Evolutionary conservation across 2,888 invertebrate species (phyloP).

Genomic region (Oscheius sp.): DNA sequence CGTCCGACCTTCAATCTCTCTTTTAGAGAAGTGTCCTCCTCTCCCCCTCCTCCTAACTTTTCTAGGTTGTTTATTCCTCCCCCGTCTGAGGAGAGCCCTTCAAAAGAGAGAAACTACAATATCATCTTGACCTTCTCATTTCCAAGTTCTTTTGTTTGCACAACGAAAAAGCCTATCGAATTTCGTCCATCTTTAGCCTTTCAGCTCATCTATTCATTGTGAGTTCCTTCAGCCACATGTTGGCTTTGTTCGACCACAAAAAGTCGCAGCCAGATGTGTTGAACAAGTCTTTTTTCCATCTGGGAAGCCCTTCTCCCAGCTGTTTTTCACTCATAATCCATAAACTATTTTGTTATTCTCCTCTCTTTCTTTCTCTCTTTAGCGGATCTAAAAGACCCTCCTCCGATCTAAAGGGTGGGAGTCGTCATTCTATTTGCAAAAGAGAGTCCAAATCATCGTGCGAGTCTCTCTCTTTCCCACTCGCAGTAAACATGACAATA

Average conservation of each 20-base stretch:
- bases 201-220: no score
- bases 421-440: neutral
- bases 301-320: no score
- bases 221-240: neutral
- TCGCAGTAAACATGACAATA: neutral
- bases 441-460: neutral
- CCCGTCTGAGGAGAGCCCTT: no score
- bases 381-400: neutral
- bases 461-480: neutral
- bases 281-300: neutral
- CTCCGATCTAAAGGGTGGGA: neutral
- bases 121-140: no score
- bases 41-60: neutral
- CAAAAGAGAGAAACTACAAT: no score
- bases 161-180: no score
- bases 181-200: no score
- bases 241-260: neutral
- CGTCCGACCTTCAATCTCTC: constrained; percentile 29
- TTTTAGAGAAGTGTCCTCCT: constrained; percentile 25
- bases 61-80: no score
- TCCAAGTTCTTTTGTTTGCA: no score
- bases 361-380: constrained; percentile 7
- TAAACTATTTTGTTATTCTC: no score
- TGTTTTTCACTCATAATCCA: no score
- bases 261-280: neutral